Percentiles rank a stretch among this genome's conserved stretches.
phyloP scores from a whole-genome alignment of 2,113 vertebrate species.

The Monarcha castaneiventris region DNA sequence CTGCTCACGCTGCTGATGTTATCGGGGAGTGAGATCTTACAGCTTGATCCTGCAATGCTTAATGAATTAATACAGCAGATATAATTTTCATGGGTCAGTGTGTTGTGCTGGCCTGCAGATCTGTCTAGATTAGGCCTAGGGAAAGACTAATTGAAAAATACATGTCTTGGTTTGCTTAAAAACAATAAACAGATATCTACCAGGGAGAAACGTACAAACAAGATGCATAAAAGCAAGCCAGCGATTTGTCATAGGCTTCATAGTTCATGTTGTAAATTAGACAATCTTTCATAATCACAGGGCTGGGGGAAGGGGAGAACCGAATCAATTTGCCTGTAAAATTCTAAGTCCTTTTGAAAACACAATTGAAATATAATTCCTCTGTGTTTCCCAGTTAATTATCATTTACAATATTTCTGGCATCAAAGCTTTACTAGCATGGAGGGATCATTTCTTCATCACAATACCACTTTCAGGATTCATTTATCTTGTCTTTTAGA shows the following conservation, averaged over 20 bases:
- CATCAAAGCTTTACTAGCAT: conserved; percentile 78
- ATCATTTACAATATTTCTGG: conserved; percentile 91
- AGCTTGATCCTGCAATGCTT: conserved; percentile 61
- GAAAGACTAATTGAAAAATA: conserved; percentile 73
- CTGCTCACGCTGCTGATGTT: conserved; percentile 35
- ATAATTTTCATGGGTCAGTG: conserved; percentile 76
- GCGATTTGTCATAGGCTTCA: conserved; percentile 85
- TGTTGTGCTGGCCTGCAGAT: conserved; percentile 70
- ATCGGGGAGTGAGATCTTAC: conserved; percentile 52
- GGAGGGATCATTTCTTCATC: conserved; percentile 81
- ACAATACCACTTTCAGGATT: conserved; percentile 89
- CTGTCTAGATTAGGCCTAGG: conserved; percentile 61
- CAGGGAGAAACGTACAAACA: conserved; percentile 41
- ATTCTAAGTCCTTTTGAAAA: conserved; percentile 80
- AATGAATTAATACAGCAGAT: conserved; percentile 77
- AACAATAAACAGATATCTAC: conserved; percentile 66
- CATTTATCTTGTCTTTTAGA: conserved; percentile 97
- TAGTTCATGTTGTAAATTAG: conserved; percentile 84
- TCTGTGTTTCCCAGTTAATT: conserved; percentile 86
- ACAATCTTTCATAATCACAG: conserved; percentile 92
- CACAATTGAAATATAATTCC: conserved; percentile 77
- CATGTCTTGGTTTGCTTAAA: conserved; percentile 69
- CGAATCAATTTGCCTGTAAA: conserved; percentile 86
- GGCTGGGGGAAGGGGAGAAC: conserved; percentile 68
- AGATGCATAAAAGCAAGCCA: conserved; percentile 79